Base-by-base conservation (phyloP, 2,888 invertebrate genomes). In the Pantelozetes paolii region DNA sequence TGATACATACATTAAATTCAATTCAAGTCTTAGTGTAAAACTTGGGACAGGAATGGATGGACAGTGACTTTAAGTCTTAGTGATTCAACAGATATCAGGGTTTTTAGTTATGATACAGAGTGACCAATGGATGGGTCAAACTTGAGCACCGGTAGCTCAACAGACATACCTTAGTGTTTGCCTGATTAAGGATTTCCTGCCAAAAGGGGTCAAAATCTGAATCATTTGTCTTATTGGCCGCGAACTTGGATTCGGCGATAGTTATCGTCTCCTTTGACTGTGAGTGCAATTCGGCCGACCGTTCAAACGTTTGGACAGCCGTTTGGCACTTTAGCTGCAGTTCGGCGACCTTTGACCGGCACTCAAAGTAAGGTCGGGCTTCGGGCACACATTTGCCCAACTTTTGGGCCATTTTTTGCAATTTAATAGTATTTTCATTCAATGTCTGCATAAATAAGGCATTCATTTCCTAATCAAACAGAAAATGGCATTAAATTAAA, bases 111-210 rank as follows among this genome's bases (percentile, higher is more conserved):
- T n/a, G n/a, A n/a, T n/a, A n/a, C n/a, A n/a, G n/a, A n/a, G n/a
- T n/a, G n/a, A n/a, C n/a, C n/a, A n/a, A 48, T 48, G 15, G 3
- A 15, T 5, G 48, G 48, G 15, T 48, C 48, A 64, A 28, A 2
- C 13, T 2, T 26, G 3, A n/a, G 42, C 23, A 71, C 28, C 1
- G 18, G 15, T 2, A 13, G 30, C 5, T 6, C 2, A 2, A 30
- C 3, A 23, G 5, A 40, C 36, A 30, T 71, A 74, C 74, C 36
- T 76, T 76, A 20, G 42, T 26, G 30, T 64, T 76, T 2, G 76
- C 76, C 28, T 67, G 69, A 72, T 76, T 76, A 1, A 76, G 62
- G 70, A 75, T 76, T 70, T 76, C 76, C 57, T 76, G 76, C 76
- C 76, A 76, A 28, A 62, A 54, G 28, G 54, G 62, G 50, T 76